Conservation (phyloP, 2,113 vertebrate species). For the Otocyon megalotis region DNA sequence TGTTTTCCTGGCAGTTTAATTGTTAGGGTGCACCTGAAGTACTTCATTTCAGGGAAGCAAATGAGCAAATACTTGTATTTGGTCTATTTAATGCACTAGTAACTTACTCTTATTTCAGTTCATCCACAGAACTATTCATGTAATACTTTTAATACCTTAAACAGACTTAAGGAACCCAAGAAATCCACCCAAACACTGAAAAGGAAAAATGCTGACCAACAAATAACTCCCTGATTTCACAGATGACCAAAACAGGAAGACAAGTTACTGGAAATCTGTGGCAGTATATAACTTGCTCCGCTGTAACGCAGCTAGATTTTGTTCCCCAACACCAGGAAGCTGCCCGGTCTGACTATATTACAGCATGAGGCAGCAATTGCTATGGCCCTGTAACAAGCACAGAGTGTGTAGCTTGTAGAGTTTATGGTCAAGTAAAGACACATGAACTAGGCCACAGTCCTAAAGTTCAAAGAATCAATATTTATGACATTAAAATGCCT, state of each 20-base stretch:
- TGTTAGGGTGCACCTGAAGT: not conserved
- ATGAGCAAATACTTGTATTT: not conserved
- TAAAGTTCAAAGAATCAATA: not conserved
- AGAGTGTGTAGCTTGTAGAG: not conserved
- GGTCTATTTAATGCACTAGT: not conserved
- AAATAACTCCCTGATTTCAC: not conserved
- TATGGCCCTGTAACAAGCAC: not conserved
- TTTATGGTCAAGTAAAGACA: not conserved
- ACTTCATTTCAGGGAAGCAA: not conserved
- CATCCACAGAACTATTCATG: not conserved
- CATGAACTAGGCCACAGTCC: not conserved
- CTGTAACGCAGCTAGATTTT: not conserved
- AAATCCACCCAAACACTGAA: not conserved
- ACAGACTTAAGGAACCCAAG: conserved; percentile 7
- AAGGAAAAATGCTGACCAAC: conserved; percentile 13
- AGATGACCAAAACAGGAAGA: not conserved
- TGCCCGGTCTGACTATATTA: not conserved
- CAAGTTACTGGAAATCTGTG: not conserved
- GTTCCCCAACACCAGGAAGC: not conserved
- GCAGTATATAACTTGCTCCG: not conserved
- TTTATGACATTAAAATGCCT: not conserved
- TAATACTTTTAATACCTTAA: not conserved
- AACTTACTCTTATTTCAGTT: not conserved
- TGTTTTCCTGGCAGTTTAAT: not conserved
- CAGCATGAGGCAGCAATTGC: not conserved